Base-by-base conservation (phyloP, 2,888 invertebrate genomes). In the Bedellia somnulentella region DNA sequence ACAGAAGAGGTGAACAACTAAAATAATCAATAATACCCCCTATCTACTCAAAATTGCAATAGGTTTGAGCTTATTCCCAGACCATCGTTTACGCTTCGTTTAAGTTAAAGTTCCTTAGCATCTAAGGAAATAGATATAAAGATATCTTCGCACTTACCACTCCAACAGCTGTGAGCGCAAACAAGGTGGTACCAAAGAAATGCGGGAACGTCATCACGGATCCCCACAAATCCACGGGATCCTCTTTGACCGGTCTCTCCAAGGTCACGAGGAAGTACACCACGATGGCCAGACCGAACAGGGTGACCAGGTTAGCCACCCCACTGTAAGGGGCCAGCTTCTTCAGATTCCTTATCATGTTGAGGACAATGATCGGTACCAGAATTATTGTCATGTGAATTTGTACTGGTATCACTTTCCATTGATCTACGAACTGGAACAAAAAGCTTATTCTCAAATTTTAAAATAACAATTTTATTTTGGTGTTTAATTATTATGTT, bases 141-240 rank as follows among this genome's bases (percentile, higher is more conserved):
- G n/a, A n/a, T n/a, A n/a, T n/a, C n/a, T n/a, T 3, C 3, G n/a
- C 8, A 60, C 85, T 79, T 50, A 87, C 87, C 63, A 87, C 86
- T 13, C 87, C 87, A 17, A 87, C 86, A 2, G 87, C 87, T 43
- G 87, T 95, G 43, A 95, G 80, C 0, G 95, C 91, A 59, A 93
- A 96, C 33, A 96, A 76, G 2, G 91, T 89, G 0, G 93, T 94
- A 2, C 95, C 94, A 51, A 94, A 90, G 55, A 86, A 94, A 9
- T 93, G 63, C 0, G 92, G 89, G 47, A 86, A 82, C 4, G 54
- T 48, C n/a, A 33, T 32, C 0, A 44, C 6, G 0, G 63, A 56
- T 3, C 66, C 66, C 60, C 60, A 62, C 3, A 57, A 44, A 76
- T 80, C 49, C 29, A 67, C 45, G 3, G 73, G 49, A 2, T 78